phyloP scores from a whole-genome alignment of 2,797 vertebrate genomes.

The Darevskia nairensis region DNA sequence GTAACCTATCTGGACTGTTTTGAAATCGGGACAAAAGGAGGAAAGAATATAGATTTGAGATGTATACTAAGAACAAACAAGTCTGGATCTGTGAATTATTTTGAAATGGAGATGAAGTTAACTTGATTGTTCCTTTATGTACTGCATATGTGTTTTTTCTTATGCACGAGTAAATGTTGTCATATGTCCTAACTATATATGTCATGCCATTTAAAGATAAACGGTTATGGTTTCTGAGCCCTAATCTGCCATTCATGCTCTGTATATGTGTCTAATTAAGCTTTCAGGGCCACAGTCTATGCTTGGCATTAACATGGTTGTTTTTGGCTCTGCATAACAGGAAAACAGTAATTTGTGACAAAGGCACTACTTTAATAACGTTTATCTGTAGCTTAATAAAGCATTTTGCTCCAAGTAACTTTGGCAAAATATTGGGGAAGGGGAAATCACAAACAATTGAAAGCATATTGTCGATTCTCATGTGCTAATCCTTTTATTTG shows the following conservation, averaged over 20 bases:
- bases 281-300: constrained; percentile 27
- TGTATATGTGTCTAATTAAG: constrained; percentile 13
- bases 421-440: neutral
- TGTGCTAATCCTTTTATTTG: constrained; percentile 6
- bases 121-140: neutral
- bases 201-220: constrained; percentile 18
- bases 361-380: neutral
- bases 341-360: constrained; percentile 46
- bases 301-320: constrained; percentile 29
- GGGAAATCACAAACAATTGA: neutral
- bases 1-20: constrained; percentile 1
- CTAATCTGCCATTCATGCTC: constrained; percentile 37
- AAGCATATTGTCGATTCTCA: neutral
- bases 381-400: neutral
- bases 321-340: constrained; percentile 39
- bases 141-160: constrained; percentile 15
- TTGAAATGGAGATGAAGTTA: neutral
- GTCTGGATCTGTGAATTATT: constrained; percentile 18
- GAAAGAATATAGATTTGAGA: constrained; percentile 7
- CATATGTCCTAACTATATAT: neutral
- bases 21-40: neutral
- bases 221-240: constrained; percentile 43
- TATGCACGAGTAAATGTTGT: neutral
- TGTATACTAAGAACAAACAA: neutral
- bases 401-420: constrained; percentile 8